phyloP scores from a whole-genome alignment of 2,797 vertebrate species.

The Alfaro cultratus region DNA sequence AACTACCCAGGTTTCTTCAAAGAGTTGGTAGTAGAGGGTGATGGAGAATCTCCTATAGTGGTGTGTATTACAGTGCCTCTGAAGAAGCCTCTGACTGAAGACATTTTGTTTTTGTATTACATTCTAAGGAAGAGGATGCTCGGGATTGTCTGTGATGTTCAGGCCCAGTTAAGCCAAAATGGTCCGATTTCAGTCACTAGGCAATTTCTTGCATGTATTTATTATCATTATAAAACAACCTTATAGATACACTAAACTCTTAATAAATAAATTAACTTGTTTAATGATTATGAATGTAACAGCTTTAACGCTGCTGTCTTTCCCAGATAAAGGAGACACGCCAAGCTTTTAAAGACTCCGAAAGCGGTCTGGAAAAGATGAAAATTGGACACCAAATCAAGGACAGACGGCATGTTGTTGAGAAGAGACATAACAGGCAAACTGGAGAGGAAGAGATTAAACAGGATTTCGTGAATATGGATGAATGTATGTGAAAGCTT shows the following conservation, averaged over 20 bases:
- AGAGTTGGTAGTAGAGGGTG: not conserved
- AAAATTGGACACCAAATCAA: constrained; percentile 93
- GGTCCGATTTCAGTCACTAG: not conserved
- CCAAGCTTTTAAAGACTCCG: constrained; percentile 87
- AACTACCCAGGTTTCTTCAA: not conserved
- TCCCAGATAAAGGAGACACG: constrained; percentile 90
- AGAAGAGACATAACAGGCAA: constrained; percentile 87
- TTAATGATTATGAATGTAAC: not conserved
- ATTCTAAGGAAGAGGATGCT: not conserved
- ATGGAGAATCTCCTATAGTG: not conserved
- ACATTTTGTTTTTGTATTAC: not conserved
- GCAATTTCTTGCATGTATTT: not conserved
- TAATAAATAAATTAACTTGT: not conserved
- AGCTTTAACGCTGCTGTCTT: not conserved
- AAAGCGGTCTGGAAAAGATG: constrained; percentile 91
- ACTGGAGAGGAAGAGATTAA: constrained; percentile 91
- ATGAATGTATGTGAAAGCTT: constrained; percentile 85
- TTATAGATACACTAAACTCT: not conserved
- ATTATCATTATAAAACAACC: not conserved
- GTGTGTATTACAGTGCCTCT: not conserved
- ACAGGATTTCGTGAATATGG: constrained; percentile 95
- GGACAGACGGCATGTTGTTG: constrained; percentile 89
- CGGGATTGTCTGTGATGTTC: not conserved
- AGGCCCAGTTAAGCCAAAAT: not conserved
- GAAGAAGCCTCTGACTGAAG: not conserved